Base-by-base conservation (phyloP, 2,797 vertebrate genomes). In the Pipistrellus kuhlii region DNA sequence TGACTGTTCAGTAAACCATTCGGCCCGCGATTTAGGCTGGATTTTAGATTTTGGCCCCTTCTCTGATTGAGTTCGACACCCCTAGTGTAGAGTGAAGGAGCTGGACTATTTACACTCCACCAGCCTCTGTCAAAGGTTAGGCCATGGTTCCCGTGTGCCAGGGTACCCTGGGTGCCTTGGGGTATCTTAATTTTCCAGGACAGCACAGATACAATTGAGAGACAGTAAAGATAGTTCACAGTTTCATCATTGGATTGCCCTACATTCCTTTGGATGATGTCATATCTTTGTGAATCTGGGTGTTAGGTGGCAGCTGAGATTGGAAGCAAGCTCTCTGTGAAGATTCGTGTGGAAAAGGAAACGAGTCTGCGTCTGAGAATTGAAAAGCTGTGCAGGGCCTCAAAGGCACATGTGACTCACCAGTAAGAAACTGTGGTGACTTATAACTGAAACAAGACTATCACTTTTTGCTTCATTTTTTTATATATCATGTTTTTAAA, bases 121-220 rank as follows among this genome's bases (percentile, higher is more conserved):
- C 4, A 35, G 14, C 30, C 20, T 75, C n/a, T 7, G 25, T 2
- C 30, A 11, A 6, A 38, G 9, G 1, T 83, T 35, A 64, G 30
- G 59, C 27, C 2, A 11, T 2, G 23, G 32, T 38, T 71, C 48
- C 53, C 8, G 4, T 72, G 10, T 20, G 46, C 46, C 32, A n/a
- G 55, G 21, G 20, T 14, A 53, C 46, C 68, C 41, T 15, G 38
- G 21, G 25, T 87, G 38, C 30, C 1, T 5, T 23, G 25, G 17
- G 81, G 48, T 86, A 72, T 72, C 88, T 87, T 53, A 84, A 62
- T 57, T 84, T 85, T 64, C 8, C n/a, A 89, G 46, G 15, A 80
- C 72, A 78, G 83, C 55, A 78, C 30, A 59, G 57, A 53, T n/a
- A 55, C 21, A 76, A 59, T n/a, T 80, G 80, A 80, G 72, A 93